A percentile compares a stretch with the other conserved stretches of the same genome.
These are phyloP conservation scores for Pseudolaguvia tuberculata DNA, from an alignment of 2,113 vertebrate genomes.

Conservation along the genomic window DNA sequence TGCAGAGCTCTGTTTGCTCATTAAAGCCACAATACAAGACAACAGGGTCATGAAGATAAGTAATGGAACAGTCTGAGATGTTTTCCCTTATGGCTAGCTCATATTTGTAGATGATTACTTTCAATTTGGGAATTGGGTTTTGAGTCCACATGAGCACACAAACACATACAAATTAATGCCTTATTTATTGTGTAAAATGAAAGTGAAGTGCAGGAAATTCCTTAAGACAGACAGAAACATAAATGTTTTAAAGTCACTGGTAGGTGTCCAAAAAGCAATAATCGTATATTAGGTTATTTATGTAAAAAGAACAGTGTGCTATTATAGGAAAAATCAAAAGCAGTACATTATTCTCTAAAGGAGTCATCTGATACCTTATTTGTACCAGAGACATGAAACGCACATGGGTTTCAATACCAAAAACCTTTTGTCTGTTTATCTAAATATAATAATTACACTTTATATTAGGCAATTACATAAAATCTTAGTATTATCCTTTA, in stretches of 20 bases:
- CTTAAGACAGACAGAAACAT: not conserved
- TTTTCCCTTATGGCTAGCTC: not conserved
- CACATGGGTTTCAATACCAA: too few species aligned
- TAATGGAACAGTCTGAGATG: not conserved
- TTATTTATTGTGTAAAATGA: not conserved
- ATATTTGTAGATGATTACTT: not conserved
- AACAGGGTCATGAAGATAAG: constrained; percentile 5
- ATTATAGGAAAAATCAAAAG: not conserved
- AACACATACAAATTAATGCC: not conserved
- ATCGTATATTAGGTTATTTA: not conserved
- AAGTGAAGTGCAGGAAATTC: not conserved
- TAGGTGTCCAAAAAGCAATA: not conserved
- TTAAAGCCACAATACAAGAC: not conserved
- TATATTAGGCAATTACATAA: too few species aligned
- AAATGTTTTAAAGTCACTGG: not conserved
- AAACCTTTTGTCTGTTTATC: too few species aligned
- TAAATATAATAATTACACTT: too few species aligned
- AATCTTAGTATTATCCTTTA: too few species aligned
- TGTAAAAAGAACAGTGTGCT: not conserved
- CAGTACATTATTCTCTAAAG: not conserved
- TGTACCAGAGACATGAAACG: too few species aligned
- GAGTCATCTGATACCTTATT: too few species aligned
- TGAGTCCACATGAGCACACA: not conserved
- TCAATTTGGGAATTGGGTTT: constrained; percentile 3
- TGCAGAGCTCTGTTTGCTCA: constrained; percentile 2